Evolutionary conservation across 1,140 invertebrate genomes (phyloP), one percentile per base, ranked within the genome.

Genomic region (Eurosta solidaginis): DNA sequence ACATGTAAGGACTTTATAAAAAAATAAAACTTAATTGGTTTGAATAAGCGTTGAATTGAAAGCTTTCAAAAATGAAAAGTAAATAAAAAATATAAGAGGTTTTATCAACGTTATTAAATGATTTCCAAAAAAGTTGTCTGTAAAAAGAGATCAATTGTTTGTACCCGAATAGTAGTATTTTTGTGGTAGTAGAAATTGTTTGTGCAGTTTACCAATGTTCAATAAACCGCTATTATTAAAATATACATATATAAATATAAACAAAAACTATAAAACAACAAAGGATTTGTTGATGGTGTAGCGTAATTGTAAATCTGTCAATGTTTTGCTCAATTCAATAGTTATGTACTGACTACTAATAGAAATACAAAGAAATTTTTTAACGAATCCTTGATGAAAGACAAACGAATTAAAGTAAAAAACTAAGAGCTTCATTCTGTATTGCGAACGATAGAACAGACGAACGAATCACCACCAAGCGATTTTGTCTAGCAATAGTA

Each of bases 271-370:
- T 4, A 59, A 59, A 36, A 17, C 3, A 33, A n/a, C 54, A 59
- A 25, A 59, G 27, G 33, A 68, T 17, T 68, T 33, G 33, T 40
- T 22, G n/a, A 68, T 4, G n/a, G 12, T 10, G 17, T 9, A 20
- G 40, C 17, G 4, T 22, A 40, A 68, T n/a, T 42, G 36, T 22
- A 52, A 52, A 68, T 68, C 40, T 68, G 29, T 68, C 59, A 68
- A 68, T 68, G 33, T 68, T 68, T 68, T 68, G 59, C 59, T 68
- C 59, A 68, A 68, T 68, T 68, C n/a, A 20, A n/a, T 33, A 68
- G 59, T n/a, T 36, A 36, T 68, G 59, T 68, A 40, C 27, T 17
- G 6, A 7, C 20, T 22, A 68, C 14, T 40, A 59, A 27, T 54
- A 54, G 10, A 47, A 47, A n/a, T 59, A 33, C 54, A 59, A 59